Percentiles rank a stretch among this genome's conserved stretches.
Conservation (phyloP, 2,113 vertebrate species). For the Athene cunicularia region DNA sequence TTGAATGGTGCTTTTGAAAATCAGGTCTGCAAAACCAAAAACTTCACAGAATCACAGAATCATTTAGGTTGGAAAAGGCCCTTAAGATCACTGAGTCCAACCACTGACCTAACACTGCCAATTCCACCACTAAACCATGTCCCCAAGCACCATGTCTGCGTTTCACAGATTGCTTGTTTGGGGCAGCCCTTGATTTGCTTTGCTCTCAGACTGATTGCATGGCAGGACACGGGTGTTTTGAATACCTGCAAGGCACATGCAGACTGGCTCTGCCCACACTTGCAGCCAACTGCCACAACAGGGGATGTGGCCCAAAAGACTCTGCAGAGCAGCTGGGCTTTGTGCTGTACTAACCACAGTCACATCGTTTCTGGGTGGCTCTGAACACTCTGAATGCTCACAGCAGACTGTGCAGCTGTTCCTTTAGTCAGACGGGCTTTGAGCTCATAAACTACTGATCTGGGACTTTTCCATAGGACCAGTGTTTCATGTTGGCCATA, state of each 20-base stretch:
- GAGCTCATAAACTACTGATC: background rate
- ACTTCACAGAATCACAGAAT: background rate
- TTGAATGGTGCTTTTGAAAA: background rate
- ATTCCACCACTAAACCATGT: background rate
- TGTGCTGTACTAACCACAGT: background rate
- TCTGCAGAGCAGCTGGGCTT: background rate
- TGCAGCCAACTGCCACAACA: accelerated
- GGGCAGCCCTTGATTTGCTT: background rate
- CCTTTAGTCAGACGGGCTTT: background rate
- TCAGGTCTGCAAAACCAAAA: background rate
- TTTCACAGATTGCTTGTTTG: background rate
- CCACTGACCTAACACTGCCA: background rate
- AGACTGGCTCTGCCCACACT: background rate
- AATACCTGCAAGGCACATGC: background rate
- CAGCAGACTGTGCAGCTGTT: background rate
- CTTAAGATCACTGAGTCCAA: background rate
- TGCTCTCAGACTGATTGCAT: background rate
- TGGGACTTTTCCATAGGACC: background rate
- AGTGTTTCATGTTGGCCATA: background rate
- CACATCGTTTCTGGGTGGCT: accelerated
- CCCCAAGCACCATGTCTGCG: accelerated
- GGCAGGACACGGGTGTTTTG: background rate
- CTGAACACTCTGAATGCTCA: background rate
- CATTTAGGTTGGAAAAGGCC: background rate
- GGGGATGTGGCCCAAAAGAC: background rate